Conservation (phyloP, 1,140 invertebrate genomes). For the honey bee (Apis mellifera) region DNA sequence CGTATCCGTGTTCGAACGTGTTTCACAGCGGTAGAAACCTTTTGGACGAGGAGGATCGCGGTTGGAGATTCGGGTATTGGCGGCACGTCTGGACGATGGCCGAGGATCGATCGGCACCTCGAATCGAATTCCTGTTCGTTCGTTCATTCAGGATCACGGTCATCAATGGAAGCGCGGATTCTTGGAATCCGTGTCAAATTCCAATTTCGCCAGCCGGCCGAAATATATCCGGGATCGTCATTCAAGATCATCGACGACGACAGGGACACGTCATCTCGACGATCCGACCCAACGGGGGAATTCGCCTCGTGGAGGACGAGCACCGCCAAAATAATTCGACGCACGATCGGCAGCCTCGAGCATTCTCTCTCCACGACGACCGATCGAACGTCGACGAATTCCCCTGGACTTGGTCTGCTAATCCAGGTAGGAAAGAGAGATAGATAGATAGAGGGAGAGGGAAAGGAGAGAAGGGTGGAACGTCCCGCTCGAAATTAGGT, state of each 20-base stretch:
- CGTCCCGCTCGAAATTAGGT: slow-evolving; percentile 62
- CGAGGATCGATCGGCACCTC: slow-evolving; percentile 27
- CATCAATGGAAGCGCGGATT: slow-evolving; percentile 42
- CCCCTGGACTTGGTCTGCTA: slow-evolving; percentile 35
- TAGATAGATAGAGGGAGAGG: background rate
- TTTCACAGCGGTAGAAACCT: no score
- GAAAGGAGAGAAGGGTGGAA: slow-evolving; percentile 7
- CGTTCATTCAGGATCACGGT: slow-evolving; percentile 41
- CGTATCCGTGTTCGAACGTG: no score
- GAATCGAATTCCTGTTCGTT: slow-evolving; percentile 29
- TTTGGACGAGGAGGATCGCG: background rate
- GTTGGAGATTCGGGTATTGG: background rate
- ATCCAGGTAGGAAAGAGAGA: background rate
- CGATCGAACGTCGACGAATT: slow-evolving; percentile 33
- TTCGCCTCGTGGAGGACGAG: background rate
- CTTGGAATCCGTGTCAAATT: slow-evolving; percentile 52
- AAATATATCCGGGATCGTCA: slow-evolving; percentile 31
- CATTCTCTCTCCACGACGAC: slow-evolving; percentile 22
- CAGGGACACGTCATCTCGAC: background rate
- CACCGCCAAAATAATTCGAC: slow-evolving; percentile 30
- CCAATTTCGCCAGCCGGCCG: slow-evolving; percentile 1
- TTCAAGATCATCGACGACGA: slow-evolving; percentile 18
- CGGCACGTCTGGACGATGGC: background rate
- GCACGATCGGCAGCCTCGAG: slow-evolving; percentile 36
- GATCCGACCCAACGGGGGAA: slow-evolving; percentile 7